These are phyloP conservation scores for Clivina fossor DNA, from an alignment of 2,888 invertebrate species.

Conservation along the genomic window DNA sequence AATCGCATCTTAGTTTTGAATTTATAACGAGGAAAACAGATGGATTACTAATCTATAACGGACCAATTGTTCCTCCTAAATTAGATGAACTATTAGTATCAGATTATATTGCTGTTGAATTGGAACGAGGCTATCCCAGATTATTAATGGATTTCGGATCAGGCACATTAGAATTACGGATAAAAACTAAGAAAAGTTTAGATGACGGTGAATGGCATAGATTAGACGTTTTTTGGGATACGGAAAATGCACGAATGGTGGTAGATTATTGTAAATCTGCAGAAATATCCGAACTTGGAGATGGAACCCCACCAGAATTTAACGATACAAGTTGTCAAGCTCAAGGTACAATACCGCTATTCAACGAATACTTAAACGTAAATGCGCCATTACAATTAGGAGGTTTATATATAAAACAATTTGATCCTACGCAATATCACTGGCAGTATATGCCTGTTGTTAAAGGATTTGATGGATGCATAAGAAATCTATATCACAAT, in stretches of 20 bases:
- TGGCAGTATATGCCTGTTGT: conserved; percentile 91
- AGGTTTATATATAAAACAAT: conserved; percentile 85
- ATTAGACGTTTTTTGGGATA: conserved; percentile 93
- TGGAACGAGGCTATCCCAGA: conserved; percentile 88
- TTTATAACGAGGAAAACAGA: conserved; percentile 91
- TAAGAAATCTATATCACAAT: conserved; percentile 93
- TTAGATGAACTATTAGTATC: conserved; percentile 86
- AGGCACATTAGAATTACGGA: conserved; percentile 83
- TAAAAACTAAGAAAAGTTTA: conserved; percentile 81
- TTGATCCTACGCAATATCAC: conserved; percentile 83
- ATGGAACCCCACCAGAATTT: conserved; percentile 84
- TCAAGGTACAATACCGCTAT: conserved; percentile 86
- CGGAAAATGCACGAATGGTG: conserved; percentile 88
- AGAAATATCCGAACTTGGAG: conserved; percentile 85
- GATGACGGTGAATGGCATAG: conserved; percentile 99
- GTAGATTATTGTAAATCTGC: conserved; percentile 92
- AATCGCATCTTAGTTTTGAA: conserved; percentile 92
- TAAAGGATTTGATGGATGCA: conserved; percentile 93
- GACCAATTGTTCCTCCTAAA: conserved; percentile 95
- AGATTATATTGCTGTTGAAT: conserved; percentile 92
- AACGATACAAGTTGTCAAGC: conserved; percentile 90
- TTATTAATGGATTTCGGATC: conserved; percentile 93
- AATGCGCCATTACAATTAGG: conserved; percentile 95
- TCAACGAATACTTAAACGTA: conserved; percentile 94
- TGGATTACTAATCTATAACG: conserved; percentile 92